Percentiles rank a stretch among this genome's conserved stretches.
These are phyloP conservation scores for Hydractinia symbiolongicarpus DNA, from an alignment of 30 jellyfish, hydroid and myxozoan genomes.

Conservation along the genomic window DNA sequence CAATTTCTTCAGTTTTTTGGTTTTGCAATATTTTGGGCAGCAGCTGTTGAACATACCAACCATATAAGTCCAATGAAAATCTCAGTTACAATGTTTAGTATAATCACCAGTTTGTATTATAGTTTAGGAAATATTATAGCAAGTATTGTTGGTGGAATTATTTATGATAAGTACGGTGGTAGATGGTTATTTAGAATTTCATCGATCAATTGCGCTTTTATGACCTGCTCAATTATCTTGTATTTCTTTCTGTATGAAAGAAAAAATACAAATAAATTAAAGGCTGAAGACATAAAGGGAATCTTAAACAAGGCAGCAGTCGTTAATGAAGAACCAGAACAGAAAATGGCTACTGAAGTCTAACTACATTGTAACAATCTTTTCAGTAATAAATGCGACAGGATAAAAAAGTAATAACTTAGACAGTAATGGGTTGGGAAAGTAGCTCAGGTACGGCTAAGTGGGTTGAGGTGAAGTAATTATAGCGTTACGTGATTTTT, in stretches of 20 bases:
- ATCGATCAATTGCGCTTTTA: background rate
- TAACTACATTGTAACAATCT: too few species aligned
- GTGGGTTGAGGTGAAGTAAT: too few species aligned
- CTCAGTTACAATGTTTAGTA: slow-evolving; percentile 9
- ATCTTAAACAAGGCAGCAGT: too few species aligned
- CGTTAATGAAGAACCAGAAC: too few species aligned
- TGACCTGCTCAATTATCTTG: background rate
- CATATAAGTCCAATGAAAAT: slow-evolving; percentile 3
- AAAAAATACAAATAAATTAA: background rate
- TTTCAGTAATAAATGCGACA: too few species aligned
- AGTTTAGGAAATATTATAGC: slow-evolving; percentile 7
- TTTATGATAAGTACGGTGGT: slow-evolving; percentile 18
- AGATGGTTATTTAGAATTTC: background rate
- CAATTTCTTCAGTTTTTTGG: slow-evolving; percentile 1
- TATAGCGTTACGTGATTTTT: too few species aligned
- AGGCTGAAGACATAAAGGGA: too few species aligned
- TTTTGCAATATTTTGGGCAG: slow-evolving; percentile 16
- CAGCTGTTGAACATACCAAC: slow-evolving; percentile 11
- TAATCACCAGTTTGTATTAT: background rate
- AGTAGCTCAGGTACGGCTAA: too few species aligned
- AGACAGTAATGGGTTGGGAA: too few species aligned
- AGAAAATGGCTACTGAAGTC: too few species aligned
- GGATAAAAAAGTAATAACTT: too few species aligned
- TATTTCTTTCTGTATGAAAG: background rate
- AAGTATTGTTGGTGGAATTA: slow-evolving; percentile 6